These are phyloP conservation scores for Melanerpes aurifrons DNA, from an alignment of 2,113 vertebrate species.

Conservation along the genomic window DNA sequence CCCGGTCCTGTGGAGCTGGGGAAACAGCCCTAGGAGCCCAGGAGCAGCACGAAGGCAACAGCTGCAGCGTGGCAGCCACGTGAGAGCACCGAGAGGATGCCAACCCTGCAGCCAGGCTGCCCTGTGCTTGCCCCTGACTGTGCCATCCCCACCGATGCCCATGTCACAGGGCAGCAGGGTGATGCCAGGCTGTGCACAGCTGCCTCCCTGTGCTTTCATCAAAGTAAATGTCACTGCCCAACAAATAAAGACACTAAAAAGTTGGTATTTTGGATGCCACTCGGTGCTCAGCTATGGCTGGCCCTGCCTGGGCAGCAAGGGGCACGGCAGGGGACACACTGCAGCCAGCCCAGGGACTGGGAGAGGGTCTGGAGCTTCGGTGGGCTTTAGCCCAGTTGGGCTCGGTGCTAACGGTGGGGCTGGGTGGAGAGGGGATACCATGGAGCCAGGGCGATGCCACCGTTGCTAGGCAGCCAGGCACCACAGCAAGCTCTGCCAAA, in stretches of 20 bases:
- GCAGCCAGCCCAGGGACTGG: accelerated
- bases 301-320: neutral
- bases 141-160: accelerated
- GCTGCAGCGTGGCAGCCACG: accelerated
- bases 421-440: neutral
- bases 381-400: neutral
- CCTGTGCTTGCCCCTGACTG: accelerated
- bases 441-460: neutral
- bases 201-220: neutral
- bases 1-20: accelerated
- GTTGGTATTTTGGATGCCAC: neutral
- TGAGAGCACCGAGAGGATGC: accelerated
- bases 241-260: neutral
- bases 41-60: accelerated
- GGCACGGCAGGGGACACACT: accelerated
- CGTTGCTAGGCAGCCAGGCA: accelerated
- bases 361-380: accelerated
- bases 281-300: accelerated
- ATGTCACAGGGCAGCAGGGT: accelerated
- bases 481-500: neutral
- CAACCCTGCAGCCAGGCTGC: accelerated
- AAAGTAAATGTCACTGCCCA: accelerated
- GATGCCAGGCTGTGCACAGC: neutral
- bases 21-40: neutral
- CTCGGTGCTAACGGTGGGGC: neutral